phyloP scores from a whole-genome alignment of 2,888 invertebrate species.

The Drosophila infuscata region DNA sequence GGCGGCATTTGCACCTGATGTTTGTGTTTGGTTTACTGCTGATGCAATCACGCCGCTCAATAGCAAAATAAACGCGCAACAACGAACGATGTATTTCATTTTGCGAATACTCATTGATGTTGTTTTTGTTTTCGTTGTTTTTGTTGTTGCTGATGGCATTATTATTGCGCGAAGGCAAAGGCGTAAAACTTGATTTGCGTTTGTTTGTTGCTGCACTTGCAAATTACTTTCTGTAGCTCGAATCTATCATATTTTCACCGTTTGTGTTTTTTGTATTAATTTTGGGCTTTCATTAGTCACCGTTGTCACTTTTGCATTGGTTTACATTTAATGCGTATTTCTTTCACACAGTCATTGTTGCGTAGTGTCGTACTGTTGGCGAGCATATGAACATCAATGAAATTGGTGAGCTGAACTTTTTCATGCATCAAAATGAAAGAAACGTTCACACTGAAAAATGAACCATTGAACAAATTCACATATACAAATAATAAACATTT shows the following conservation, averaged over 20 bases:
- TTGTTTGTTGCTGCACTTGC: slow-evolving; percentile 45
- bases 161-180: slow-evolving; percentile 35
- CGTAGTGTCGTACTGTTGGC: slow-evolving; percentile 33
- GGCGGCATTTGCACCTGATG: slow-evolving; percentile 36
- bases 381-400: slow-evolving; percentile 26
- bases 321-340: slow-evolving; percentile 59
- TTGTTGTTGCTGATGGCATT: slow-evolving; percentile 30
- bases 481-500: not conserved
- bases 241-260: slow-evolving; percentile 52
- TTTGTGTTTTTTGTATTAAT: slow-evolving; percentile 6
- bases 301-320: slow-evolving; percentile 34
- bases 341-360: slow-evolving; percentile 63
- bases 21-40: slow-evolving; percentile 58
- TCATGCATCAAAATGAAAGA: slow-evolving; percentile 1
- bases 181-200: slow-evolving; percentile 27
- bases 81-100: slow-evolving; percentile 69
- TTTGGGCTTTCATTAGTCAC: slow-evolving; percentile 29
- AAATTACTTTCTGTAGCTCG: slow-evolving; percentile 41
- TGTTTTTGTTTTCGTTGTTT: slow-evolving; percentile 24
- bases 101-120: slow-evolving; percentile 54
- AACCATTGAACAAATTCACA: not conserved
- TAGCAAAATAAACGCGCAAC: slow-evolving; percentile 70
- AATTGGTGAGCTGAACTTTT: slow-evolving; percentile 24
- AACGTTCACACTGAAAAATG: slow-evolving; percentile 5
- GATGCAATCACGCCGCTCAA: slow-evolving; percentile 70